These are phyloP conservation scores for Athalia rosae DNA, from an alignment of 2,888 invertebrate genomes.

Conservation along the genomic window DNA sequence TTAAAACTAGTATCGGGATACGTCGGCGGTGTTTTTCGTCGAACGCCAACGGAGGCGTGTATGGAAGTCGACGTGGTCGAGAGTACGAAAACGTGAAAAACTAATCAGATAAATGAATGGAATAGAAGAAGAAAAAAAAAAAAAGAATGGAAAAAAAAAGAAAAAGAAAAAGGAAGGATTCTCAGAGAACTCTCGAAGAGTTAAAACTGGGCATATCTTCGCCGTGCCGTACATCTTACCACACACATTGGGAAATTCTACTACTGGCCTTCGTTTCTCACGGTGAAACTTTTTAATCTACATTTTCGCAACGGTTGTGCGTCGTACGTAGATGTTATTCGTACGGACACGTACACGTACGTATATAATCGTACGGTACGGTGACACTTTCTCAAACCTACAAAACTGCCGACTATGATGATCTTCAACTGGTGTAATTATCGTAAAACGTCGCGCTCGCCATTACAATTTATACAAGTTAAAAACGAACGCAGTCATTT, in stretches of 20 bases:
- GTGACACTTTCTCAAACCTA: too few species aligned
- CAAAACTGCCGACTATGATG: too few species aligned
- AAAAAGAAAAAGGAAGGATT: neutral
- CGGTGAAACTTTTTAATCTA: conserved; percentile 31
- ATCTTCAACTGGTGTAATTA: too few species aligned
- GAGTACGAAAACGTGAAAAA: too few species aligned
- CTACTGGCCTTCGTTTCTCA: conserved; percentile 25
- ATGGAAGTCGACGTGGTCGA: neutral
- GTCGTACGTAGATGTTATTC: neutral
- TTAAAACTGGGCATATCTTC: neutral
- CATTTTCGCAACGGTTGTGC: conserved; percentile 4
- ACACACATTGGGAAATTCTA: conserved; percentile 19
- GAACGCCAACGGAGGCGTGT: conserved; percentile 32
- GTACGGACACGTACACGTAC: too few species aligned
- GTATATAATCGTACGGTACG: too few species aligned
- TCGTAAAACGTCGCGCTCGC: too few species aligned
- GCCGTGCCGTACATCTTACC: neutral
- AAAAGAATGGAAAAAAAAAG: too few species aligned
- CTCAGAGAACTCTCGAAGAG: neutral
- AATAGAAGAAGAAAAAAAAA: too few species aligned
- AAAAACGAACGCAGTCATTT: too few species aligned
- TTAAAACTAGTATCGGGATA: conserved; percentile 21
- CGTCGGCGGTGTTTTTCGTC: neutral
- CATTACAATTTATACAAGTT: too few species aligned
- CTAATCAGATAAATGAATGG: too few species aligned